These are phyloP conservation scores for Eretmochelys imbricata DNA, from an alignment of 2,113 vertebrate genomes.

Conservation along the genomic window DNA sequence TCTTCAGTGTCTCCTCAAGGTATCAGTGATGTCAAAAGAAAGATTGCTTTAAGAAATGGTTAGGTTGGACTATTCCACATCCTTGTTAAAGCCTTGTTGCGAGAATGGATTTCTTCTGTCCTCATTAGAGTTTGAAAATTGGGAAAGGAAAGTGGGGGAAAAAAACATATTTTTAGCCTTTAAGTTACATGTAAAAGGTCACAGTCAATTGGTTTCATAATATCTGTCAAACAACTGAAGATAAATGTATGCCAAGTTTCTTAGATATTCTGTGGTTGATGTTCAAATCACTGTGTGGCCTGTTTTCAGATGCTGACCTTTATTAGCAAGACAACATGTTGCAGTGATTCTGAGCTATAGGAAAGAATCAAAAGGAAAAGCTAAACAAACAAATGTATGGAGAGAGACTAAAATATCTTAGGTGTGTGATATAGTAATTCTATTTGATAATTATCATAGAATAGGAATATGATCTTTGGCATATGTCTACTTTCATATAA, in stretches of 20 bases:
- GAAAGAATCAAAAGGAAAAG: slow-evolving; percentile 18
- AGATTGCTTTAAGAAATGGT: slow-evolving; percentile 12
- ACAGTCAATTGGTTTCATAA: slow-evolving; percentile 15
- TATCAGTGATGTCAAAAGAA: slow-evolving; percentile 27
- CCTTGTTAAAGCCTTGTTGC: slow-evolving; percentile 2
- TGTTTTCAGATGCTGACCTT: slow-evolving; percentile 50
- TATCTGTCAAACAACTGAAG: slow-evolving; percentile 16
- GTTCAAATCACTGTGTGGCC: slow-evolving; percentile 28
- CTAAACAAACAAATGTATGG: background rate
- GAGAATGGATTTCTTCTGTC: slow-evolving; percentile 32
- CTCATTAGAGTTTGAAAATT: slow-evolving; percentile 23
- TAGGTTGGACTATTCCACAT: slow-evolving; percentile 4
- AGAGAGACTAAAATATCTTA: accelerated
- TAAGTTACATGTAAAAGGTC: slow-evolving; percentile 46
- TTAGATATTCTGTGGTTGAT: slow-evolving; percentile 28
- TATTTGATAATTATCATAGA: background rate
- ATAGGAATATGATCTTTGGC: background rate
- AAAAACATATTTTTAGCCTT: slow-evolving; percentile 24
- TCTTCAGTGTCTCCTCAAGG: slow-evolving; percentile 32
- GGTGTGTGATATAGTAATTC: background rate
- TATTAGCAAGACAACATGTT: slow-evolving; percentile 15
- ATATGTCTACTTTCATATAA: background rate
- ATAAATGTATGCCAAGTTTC: slow-evolving; percentile 22
- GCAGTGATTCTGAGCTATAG: background rate
- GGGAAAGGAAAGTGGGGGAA: background rate